Base-by-base conservation (phyloP, 2,113 vertebrate genomes). In the Caranx melampygus region DNA sequence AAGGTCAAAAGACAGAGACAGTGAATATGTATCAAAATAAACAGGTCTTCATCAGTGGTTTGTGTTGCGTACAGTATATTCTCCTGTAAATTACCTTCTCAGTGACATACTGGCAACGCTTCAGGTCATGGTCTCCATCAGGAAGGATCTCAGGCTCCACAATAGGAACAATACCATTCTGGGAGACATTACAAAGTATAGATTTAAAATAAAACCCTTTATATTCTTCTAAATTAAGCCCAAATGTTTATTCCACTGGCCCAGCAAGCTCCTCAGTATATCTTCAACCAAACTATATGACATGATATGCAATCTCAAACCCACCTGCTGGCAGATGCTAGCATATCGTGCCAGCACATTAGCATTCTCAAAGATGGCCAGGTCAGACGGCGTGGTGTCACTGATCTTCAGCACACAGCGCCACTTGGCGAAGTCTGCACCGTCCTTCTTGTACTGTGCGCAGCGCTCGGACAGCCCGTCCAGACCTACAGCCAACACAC, bases 81-180 rank as follows among this genome's bases (percentile, higher is more conserved):
- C 15, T 13, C 60, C 18, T 13, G 15, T 47, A 51, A 11, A 52
- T 92, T 92, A 99, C 98, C 97, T 99, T 99, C 93, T 99, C 98
- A 0, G 96, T 97, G 93, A 99, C 92, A 0, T 97, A 99, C 95
- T 99, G 98, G 93, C 97, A 99, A 9, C 97, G 95, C 91, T 98
- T 98, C 85, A 99, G 95, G 90, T 99, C 97, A 0, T 99, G 98
- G 9, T 98, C 97, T 69, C 98, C 98, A 18, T 99, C 98, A 3
- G 98, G 98, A 71, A 99, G 93, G 85, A 99, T 99, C 92, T 99
- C 98, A 0, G 98, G 98, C 86, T 99, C 98, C 94, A 99, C 98
- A 6, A 99, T 99, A 67, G 98, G 98, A 88, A 99, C 97, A 0
- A 99, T 98, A n/a, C 98, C 98, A 0, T 99, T 99, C 98, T 99